Conservation (phyloP, 1,140 invertebrate species). For the Homarus americanus region DNA sequence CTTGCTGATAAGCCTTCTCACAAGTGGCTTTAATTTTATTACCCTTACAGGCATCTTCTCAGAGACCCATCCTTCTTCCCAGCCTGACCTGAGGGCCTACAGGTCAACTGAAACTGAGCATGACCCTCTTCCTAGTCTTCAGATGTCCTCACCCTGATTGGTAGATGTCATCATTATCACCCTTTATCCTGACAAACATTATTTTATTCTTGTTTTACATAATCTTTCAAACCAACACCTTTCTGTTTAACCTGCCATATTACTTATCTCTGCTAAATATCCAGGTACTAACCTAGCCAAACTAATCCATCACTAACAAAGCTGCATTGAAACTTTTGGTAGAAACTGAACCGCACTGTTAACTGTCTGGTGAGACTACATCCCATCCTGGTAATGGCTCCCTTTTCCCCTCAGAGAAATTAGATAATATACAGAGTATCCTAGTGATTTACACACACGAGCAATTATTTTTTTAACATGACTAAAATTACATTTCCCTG, state of each 20-base stretch:
- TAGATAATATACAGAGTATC: not conserved
- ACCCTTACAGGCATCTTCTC: not conserved
- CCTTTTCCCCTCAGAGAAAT: not conserved
- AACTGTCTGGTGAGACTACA: not conserved
- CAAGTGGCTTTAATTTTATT: not conserved
- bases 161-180: not conserved
- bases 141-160: conserved; percentile 6
- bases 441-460: not conserved
- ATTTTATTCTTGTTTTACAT: not conserved
- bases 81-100: not conserved
- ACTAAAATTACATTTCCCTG: not conserved
- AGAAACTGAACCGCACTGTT: not conserved
- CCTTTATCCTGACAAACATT: not conserved
- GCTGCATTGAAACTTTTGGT: not conserved
- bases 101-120: not conserved
- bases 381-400: not conserved
- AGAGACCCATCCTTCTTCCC: conserved; percentile 4
- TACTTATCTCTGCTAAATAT: not conserved
- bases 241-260: not conserved
- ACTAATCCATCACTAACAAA: not conserved
- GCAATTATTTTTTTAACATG: not conserved
- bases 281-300: not conserved
- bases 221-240: not conserved
- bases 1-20: not conserved
- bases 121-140: not conserved